These are phyloP conservation scores for Spilosoma lubricipeda DNA, from an alignment of 2,888 invertebrate genomes.

Conservation along the genomic window DNA sequence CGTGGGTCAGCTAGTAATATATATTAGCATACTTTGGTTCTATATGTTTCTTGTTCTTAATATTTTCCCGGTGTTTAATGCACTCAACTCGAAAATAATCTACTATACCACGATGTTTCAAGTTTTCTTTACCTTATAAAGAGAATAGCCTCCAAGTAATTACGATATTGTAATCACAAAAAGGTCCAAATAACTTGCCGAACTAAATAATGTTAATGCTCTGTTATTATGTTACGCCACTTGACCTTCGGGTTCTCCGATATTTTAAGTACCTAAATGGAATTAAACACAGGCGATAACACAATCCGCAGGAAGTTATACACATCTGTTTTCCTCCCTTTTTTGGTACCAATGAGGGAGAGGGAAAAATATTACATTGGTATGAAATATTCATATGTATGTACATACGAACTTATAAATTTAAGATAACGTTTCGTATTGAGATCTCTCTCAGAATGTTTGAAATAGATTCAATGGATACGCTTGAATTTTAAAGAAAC, in stretches of 20 bases:
- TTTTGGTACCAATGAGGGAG: background rate
- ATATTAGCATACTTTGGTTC: too few species aligned
- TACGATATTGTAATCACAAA: too few species aligned
- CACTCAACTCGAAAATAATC: too few species aligned
- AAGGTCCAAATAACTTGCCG: too few species aligned
- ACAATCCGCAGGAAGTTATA: background rate
- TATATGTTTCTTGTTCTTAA: too few species aligned
- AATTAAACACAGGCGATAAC: background rate
- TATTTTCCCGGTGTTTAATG: too few species aligned
- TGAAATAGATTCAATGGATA: background rate
- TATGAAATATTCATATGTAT: background rate
- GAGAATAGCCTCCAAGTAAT: too few species aligned
- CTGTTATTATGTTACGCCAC: background rate
- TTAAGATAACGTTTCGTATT: background rate
- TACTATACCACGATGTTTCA: too few species aligned
- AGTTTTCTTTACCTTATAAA: too few species aligned
- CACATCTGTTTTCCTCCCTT: background rate
- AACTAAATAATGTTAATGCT: background rate
- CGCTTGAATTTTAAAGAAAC: background rate
- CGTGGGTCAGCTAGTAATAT: too few species aligned
- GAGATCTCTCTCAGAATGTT: background rate
- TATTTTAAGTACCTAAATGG: background rate
- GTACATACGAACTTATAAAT: background rate
- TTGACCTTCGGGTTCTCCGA: background rate
- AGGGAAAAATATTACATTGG: background rate